Conservation (phyloP, 1,140 invertebrate genomes). For the Oppia nitens region DNA sequence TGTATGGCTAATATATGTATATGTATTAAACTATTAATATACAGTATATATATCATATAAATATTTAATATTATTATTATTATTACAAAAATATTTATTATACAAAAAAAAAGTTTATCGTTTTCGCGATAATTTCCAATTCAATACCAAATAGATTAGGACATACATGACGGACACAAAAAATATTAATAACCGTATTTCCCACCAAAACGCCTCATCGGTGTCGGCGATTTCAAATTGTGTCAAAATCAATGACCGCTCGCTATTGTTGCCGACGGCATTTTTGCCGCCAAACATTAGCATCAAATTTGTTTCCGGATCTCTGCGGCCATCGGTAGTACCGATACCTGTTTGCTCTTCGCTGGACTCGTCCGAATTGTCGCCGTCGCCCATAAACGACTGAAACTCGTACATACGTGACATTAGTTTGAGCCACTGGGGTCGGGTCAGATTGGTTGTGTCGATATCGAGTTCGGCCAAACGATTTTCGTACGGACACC, state of each 20-base stretch:
- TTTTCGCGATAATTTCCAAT: neutral
- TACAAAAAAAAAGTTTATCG: no score
- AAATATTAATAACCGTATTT: neutral
- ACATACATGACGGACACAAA: neutral
- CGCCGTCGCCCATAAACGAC: neutral
- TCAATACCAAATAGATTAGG: neutral
- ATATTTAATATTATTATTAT: no score
- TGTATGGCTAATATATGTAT: no score
- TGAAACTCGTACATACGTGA: neutral
- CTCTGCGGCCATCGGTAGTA: no score
- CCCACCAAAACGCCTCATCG: neutral
- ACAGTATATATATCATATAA: no score
- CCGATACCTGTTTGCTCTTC: no score
- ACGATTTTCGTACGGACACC: conserved; percentile 26
- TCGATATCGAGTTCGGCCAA: conserved; percentile 60
- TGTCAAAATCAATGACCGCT: neutral
- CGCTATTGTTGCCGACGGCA: neutral
- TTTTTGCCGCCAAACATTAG: neutral
- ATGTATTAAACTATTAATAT: no score
- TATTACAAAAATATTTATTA: no score
- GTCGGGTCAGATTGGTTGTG: neutral
- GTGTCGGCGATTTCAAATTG: neutral
- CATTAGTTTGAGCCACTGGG: conserved; percentile 3
- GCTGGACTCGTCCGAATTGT: neutral
- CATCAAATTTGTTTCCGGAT: neutral